Evolutionary conservation across 2,888 invertebrate genomes (phyloP), one percentile per base, ranked within the genome.

Genomic region (Lagria hirta): DNA sequence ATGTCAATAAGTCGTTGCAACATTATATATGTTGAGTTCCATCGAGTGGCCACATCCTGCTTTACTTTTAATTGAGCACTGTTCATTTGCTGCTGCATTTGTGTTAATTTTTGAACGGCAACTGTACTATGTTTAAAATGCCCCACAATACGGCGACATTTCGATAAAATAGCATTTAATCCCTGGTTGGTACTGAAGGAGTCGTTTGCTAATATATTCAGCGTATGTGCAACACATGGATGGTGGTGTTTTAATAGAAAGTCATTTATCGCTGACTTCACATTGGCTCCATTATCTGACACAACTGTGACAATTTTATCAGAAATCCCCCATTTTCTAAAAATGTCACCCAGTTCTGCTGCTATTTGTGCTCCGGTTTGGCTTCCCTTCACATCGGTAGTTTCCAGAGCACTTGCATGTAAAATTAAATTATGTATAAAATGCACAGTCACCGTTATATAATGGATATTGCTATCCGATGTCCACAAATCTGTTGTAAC

Each of bases 41-140:
- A 61, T n/a, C 54, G 29, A 13, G 53, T 58, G n/a, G 23, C 21
- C 1, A 57, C 55, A 36, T 59, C 58, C 37, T 56, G 55, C 41
- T 60, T 60, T 2, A 63, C 43, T 53, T 62, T 59, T 28, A 58
- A 37, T 4, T 44, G 11, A 6, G 50, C 42, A 7, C 48, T 6
- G 27, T 26, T 16, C 53, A 57, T 51, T 43, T 59, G 55, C 18
- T 41, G 14, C 41, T 62, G 59, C 4, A 48, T 29, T 2, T 18
- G 23, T 48, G 45, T 51, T 6, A 62, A 34, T 50, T 57, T 61
- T 33, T 51, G 43, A 10, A 34, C 23, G 8, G 58, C 57, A 12
- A 46, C 7, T 21, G 45, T 48, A 36, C 57, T 60, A 26, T 58
- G 55, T 29, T 57, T 58, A 23, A 60, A 60, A 50, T 56, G 52